These are phyloP conservation scores for Chymomyza amoena DNA, from an alignment of 2,888 invertebrate species.

Conservation along the genomic window DNA sequence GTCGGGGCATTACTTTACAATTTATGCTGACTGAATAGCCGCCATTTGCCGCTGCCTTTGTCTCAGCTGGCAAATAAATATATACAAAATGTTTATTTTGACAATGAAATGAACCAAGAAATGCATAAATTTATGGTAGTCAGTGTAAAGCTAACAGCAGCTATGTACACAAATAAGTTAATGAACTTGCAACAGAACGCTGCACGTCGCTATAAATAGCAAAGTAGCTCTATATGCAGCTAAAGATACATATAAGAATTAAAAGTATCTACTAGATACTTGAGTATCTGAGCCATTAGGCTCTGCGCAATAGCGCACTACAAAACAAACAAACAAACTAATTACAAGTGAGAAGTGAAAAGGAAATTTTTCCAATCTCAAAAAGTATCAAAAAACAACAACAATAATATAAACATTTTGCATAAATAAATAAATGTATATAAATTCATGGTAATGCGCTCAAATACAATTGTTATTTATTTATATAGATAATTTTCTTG, in stretches of 20 bases:
- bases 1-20: background rate
- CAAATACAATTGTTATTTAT: conserved; percentile 48
- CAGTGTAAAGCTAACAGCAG: background rate
- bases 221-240: background rate
- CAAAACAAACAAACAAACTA: conserved; percentile 48
- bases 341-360: conserved; percentile 54
- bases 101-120: background rate
- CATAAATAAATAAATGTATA: conserved; percentile 31
- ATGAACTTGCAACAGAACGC: background rate
- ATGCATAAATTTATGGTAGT: background rate
- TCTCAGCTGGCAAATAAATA: conserved; percentile 47
- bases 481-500: conserved; percentile 51
- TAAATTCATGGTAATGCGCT: conserved; percentile 40
- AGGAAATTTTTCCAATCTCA: conserved; percentile 49
- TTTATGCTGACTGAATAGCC: background rate
- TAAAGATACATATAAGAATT: background rate
- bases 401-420: conserved; percentile 16
- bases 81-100: conserved; percentile 38
- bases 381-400: conserved; percentile 26
- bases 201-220: background rate
- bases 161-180: background rate
- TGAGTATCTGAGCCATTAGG: background rate
- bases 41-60: conserved; percentile 11
- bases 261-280: background rate
- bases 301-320: conserved; percentile 2